phyloP scores from a whole-genome alignment of 2,888 invertebrate species.

The Agrilus biguttatus region DNA sequence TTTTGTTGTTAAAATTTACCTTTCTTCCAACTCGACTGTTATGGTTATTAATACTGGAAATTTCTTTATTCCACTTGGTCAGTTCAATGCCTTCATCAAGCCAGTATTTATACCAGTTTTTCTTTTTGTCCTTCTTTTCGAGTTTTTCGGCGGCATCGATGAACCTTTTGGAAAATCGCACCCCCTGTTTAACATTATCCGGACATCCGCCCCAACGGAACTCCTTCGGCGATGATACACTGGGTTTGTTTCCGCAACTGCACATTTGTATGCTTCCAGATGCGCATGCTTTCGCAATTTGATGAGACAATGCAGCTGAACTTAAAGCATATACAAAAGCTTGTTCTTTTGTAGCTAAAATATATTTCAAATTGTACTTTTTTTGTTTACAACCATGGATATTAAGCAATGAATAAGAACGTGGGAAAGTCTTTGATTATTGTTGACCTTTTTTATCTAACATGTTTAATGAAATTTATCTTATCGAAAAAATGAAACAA shows the following conservation, averaged over 20 bases:
- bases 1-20: constrained; percentile 31
- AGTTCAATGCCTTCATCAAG: constrained; percentile 29
- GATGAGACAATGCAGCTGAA: constrained; percentile 63
- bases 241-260: constrained; percentile 62
- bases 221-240: constrained; percentile 46
- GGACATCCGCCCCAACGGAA: constrained; percentile 84
- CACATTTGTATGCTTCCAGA: constrained; percentile 61
- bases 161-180: constrained; percentile 56
- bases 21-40: constrained; percentile 64
- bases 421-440: too few species aligned
- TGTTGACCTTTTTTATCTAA: too few species aligned
- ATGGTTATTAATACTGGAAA: constrained; percentile 62
- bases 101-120: constrained; percentile 28
- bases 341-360: constrained; percentile 68
- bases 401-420: too few species aligned
- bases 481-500: too few species aligned
- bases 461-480: too few species aligned
- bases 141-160: constrained; percentile 49
- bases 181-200: constrained; percentile 63
- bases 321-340: constrained; percentile 74
- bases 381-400: too few species aligned
- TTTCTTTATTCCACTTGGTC: constrained; percentile 35
- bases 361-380: neutral
- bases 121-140: constrained; percentile 25
- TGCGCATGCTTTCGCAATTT: constrained; percentile 64